Base-by-base conservation (phyloP, 2,888 invertebrate species). In the Achlya flavicornis region DNA sequence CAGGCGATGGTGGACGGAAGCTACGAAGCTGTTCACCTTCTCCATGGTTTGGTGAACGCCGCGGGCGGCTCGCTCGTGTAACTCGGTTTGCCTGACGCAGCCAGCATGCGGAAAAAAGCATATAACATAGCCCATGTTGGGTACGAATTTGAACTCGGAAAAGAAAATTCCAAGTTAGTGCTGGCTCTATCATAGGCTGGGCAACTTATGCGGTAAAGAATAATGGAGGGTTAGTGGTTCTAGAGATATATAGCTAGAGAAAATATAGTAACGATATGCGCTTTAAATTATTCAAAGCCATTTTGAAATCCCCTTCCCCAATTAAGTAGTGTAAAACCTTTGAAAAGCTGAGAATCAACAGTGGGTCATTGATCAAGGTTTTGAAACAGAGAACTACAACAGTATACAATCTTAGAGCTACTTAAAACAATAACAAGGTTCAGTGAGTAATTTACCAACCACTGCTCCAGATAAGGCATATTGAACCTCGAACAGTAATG, bases 381-480 rank as follows among this genome's bases (percentile, higher is more conserved):
- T 35, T 35, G 7, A 4, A 35, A 35, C 35, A 35, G 1, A 35
- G 7, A 35, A 35, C 35, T 33, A 11, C 10, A 41, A 41, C 5
- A 41, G 41, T 26, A 26, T 26, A 26, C 1, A 26, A 41, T n/a
- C 46, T 46, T 4, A 46, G 5, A 53, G 19, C 8, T 10, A 19
- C 26, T 26, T 26, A 26, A 26, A 0, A 8, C 4, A 53, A 19
- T 10, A 19, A 46, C n/a, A 43, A 43, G 14, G 10, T n/a, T 10
- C 53, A 53, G 19, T 19, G 19, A 19, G 19, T 16, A 19, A 53
- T 53, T 19, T 79, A 89, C 91, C 81, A 86, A 93, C 93, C 93
- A 93, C 86, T 89, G 89, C 67, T 93, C 92, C 84, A 93, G 77
- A 68, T 92, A 93, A 0, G 93, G 93, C 85, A 93, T 76, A 64